phyloP scores from a whole-genome alignment of 2,888 invertebrate species.

The Trissonchulus sp. region DNA sequence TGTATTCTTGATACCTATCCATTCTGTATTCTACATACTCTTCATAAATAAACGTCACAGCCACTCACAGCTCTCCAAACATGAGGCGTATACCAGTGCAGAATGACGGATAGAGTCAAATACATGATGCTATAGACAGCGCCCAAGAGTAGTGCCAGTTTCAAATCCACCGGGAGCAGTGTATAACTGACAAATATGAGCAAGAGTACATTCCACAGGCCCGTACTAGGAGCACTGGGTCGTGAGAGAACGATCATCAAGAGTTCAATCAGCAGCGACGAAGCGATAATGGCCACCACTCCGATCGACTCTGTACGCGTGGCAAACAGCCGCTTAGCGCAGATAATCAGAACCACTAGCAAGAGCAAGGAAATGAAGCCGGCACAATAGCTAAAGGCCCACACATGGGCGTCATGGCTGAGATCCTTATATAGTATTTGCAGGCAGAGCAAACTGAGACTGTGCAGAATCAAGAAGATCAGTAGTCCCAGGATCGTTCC shows the following conservation, averaged over 20 bases:
- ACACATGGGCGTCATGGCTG: not conserved
- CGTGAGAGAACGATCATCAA: not conserved
- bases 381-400: not conserved
- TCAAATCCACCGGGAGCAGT: not conserved
- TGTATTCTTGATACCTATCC: no score
- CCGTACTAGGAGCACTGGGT: not conserved
- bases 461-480: not conserved
- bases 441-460: not conserved
- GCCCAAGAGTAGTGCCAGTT: not conserved
- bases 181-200: conserved; percentile 15
- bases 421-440: not conserved
- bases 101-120: no score
- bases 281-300: not conserved
- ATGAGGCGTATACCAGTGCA: no score
- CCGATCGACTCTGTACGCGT: not conserved
- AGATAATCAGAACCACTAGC: not conserved
- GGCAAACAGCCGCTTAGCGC: not conserved
- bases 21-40: no score
- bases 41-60: no score
- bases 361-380: not conserved
- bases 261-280: not conserved
- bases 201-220: not conserved
- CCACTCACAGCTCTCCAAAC: no score
- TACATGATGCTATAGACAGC: conserved; percentile 5
- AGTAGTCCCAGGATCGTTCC: conserved; percentile 1